Conservation (phyloP, 2,888 invertebrate genomes). For the Luperina testacea region DNA sequence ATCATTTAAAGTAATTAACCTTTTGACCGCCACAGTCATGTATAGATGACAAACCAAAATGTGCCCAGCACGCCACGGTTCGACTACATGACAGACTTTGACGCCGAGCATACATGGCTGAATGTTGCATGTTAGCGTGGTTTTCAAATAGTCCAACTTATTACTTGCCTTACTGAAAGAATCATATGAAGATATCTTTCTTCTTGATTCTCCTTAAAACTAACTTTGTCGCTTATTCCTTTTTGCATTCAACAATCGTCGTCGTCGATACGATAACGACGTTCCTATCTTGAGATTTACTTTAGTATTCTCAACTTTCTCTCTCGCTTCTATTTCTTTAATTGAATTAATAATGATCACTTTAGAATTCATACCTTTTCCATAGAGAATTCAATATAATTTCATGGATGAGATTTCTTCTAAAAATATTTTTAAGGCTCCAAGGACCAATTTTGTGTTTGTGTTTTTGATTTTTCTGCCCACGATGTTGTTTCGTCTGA, state of each 20-base stretch:
- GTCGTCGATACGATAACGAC: slow-evolving; percentile 45
- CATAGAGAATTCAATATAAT: slow-evolving; percentile 28
- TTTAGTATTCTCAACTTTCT: slow-evolving; percentile 48
- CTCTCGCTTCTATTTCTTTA: slow-evolving; percentile 29
- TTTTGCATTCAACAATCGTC: slow-evolving; percentile 38
- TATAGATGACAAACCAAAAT: too few species aligned
- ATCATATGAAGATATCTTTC: background rate
- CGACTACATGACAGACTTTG: too few species aligned
- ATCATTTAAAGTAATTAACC: background rate
- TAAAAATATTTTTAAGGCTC: background rate
- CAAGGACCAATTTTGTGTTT: background rate
- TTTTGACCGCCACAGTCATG: too few species aligned
- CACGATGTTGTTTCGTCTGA: background rate
- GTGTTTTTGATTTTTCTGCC: background rate
- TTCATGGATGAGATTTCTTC: background rate
- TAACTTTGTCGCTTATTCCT: slow-evolving; percentile 21
- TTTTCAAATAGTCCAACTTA: background rate
- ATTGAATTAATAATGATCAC: slow-evolving; percentile 53
- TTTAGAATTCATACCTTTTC: slow-evolving; percentile 30
- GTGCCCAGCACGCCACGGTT: too few species aligned
- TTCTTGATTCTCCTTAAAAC: slow-evolving; percentile 11
- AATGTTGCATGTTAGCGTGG: background rate
- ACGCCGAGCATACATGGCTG: too few species aligned
- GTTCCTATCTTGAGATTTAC: slow-evolving; percentile 36
- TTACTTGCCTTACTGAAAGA: background rate